Evolutionary conservation across 2,888 invertebrate species (phyloP).

Genomic region (Hyalella azteca): DNA sequence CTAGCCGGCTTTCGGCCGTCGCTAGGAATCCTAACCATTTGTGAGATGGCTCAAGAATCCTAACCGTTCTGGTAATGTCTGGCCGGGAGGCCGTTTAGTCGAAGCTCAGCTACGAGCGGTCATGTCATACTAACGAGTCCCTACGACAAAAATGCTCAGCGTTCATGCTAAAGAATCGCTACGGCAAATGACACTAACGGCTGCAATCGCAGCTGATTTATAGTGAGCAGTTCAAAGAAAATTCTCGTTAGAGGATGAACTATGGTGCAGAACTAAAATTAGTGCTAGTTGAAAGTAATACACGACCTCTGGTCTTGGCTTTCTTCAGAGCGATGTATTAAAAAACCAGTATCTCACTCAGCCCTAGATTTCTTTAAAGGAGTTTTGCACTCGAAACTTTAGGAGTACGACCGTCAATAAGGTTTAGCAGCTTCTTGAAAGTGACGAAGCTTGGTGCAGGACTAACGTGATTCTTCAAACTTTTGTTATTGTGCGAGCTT

Average conservation of each 20-base stretch:
- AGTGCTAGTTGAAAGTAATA: constrained; percentile 16
- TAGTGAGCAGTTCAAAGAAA: constrained; percentile 29
- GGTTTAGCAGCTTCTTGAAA: too few relatives aligned
- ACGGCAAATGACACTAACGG: constrained; percentile 36
- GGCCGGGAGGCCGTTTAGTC: background rate
- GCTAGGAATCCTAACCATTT: background rate
- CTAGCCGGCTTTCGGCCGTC: too few relatives aligned
- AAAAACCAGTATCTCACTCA: background rate
- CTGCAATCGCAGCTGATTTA: constrained; percentile 25
- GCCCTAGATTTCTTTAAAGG: background rate
- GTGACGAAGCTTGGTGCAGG: too few relatives aligned
- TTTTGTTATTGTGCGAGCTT: too few relatives aligned
- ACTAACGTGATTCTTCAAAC: too few relatives aligned
- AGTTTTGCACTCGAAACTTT: too few relatives aligned
- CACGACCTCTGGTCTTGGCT: background rate
- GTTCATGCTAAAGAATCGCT: constrained; percentile 6
- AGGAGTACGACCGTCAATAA: too few relatives aligned
- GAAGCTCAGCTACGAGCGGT: background rate
- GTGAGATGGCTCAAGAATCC: background rate
- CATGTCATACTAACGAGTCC: background rate
- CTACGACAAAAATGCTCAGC: constrained; percentile 14
- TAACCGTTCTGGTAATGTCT: constrained; percentile 3
- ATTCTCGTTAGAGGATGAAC: constrained; percentile 32
- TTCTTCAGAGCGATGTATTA: background rate
- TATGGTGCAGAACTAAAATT: constrained; percentile 9